Percentiles rank a stretch among this genome's conserved stretches.
Evolutionary conservation across 2,888 invertebrate genomes (phyloP).

Genomic region (Metallyticus violacea): DNA sequence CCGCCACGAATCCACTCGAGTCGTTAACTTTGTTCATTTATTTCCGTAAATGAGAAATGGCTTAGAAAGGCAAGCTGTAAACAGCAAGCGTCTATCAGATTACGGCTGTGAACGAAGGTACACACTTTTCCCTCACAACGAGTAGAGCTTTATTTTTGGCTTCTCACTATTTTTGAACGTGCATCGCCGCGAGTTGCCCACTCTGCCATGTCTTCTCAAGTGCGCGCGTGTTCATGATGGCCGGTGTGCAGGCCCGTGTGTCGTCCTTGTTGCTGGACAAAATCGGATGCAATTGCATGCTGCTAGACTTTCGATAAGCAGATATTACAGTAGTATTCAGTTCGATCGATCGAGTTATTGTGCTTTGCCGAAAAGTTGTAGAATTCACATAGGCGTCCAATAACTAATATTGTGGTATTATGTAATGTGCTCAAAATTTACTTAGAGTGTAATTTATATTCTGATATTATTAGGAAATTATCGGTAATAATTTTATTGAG

Average conservation of each 20-base stretch:
- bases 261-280: neutral
- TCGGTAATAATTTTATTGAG: no score
- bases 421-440: neutral
- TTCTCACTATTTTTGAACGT: conserved; percentile 43
- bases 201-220: conserved; percentile 33
- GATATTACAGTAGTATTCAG: neutral
- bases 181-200: conserved; percentile 41
- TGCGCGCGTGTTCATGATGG: neutral
- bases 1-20: no score
- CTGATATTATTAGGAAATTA: no score
- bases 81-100: neutral
- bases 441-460: neutral
- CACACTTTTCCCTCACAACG: neutral
- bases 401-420: neutral
- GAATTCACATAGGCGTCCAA: neutral
- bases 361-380: neutral
- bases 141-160: conserved; percentile 29
- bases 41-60: no score
- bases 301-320: neutral
- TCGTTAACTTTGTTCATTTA: no score
- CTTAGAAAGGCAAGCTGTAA: neutral
- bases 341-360: neutral
- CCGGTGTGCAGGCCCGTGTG: neutral
- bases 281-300: no score
- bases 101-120: neutral